Evolutionary conservation across 2,113 vertebrate species (phyloP).

Genomic region (Poecile atricapillus): DNA sequence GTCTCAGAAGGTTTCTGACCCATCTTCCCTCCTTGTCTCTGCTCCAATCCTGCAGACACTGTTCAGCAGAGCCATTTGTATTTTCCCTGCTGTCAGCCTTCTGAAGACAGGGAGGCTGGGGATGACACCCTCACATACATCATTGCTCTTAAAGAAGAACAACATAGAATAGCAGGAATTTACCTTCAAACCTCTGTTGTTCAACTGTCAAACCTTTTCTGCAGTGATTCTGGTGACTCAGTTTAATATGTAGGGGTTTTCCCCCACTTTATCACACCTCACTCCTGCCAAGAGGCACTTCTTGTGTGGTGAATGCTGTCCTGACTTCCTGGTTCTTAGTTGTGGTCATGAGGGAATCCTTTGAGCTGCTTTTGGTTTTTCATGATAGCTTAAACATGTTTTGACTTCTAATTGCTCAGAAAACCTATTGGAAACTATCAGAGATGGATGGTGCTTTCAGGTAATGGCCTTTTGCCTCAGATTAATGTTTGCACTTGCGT

Average conservation of each 20-base stretch:
- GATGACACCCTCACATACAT: neutral
- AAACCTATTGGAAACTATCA: neutral
- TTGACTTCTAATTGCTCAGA: neutral
- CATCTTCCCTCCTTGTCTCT: neutral
- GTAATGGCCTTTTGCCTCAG: neutral
- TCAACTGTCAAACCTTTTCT: neutral
- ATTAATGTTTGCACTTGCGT: neutral
- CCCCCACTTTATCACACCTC: neutral
- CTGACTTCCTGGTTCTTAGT: neutral
- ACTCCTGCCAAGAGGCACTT: neutral
- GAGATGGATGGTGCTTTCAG: constrained; percentile 13
- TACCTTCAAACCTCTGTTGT: neutral
- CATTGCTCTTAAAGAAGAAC: neutral
- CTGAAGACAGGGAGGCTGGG: neutral
- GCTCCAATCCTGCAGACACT: neutral
- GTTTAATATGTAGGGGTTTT: neutral
- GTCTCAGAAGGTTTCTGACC: neutral
- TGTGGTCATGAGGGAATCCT: neutral
- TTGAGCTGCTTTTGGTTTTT: neutral
- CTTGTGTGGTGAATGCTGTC: too few relatives aligned
- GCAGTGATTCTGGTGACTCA: neutral
- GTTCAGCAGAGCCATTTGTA: fast-evolving
- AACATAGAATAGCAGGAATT: neutral
- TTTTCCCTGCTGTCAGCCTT: neutral
- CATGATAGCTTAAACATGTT: neutral